phyloP scores from a whole-genome alignment of 2,888 invertebrate genomes.

The Hecatera dysodea region DNA sequence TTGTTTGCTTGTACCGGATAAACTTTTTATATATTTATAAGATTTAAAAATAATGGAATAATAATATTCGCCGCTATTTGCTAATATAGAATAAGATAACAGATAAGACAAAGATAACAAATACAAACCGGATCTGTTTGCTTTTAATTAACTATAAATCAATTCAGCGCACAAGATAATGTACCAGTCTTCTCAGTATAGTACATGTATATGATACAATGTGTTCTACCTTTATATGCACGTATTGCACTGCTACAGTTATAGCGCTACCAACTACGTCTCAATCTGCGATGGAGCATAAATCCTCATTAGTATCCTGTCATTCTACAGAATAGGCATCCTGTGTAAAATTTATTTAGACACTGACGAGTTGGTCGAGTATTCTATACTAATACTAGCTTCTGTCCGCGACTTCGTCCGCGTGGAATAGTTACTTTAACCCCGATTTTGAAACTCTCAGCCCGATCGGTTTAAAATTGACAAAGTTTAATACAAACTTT shows the following conservation, averaged over 20 bases:
- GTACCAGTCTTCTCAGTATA: too few relatives aligned
- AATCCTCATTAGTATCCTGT: slow-evolving; percentile 23
- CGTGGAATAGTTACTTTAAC: too few relatives aligned
- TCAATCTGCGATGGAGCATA: slow-evolving; percentile 11
- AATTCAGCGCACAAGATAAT: slow-evolving; percentile 5
- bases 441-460: too few relatives aligned
- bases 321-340: neutral
- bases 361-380: neutral
- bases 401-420: too few relatives aligned
- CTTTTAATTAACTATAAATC: slow-evolving; percentile 9
- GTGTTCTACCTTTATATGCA: neutral
- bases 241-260: neutral
- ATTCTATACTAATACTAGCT: too few relatives aligned
- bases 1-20: too few relatives aligned
- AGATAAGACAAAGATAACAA: neutral
- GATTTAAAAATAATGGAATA: neutral
- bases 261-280: neutral
- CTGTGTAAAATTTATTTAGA: neutral
- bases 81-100: neutral
- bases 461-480: too few relatives aligned
- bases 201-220: slow-evolving; percentile 1
- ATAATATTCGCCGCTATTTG: too few relatives aligned
- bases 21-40: too few relatives aligned
- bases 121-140: neutral
- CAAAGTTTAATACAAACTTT: too few relatives aligned